A percentile compares a stretch with the other conserved stretches of the same genome.
Conservation (phyloP, 1,140 invertebrate genomes). For the Eufriesea mexicana region DNA sequence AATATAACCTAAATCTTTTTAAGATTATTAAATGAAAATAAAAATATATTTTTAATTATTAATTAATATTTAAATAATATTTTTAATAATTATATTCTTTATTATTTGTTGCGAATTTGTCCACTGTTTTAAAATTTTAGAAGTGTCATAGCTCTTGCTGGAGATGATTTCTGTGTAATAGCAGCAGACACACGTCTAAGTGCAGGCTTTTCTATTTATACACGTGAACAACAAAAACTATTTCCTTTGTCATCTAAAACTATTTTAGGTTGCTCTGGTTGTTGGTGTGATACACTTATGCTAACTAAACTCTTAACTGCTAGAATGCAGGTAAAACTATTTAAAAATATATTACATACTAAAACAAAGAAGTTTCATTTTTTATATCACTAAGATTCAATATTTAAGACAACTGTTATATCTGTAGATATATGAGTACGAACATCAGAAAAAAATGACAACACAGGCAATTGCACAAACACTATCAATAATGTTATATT, state of each 20-base stretch:
- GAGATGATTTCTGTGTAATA: constrained; percentile 86
- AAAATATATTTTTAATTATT: neutral
- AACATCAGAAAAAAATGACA: constrained; percentile 96
- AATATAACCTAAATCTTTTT: constrained; percentile 52
- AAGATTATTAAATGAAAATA: neutral
- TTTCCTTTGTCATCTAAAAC: constrained; percentile 91
- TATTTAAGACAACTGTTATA: neutral
- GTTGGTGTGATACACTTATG: constrained; percentile 99
- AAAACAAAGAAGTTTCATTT: neutral
- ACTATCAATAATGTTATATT: constrained; percentile 97
- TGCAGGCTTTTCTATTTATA: constrained; percentile 94
- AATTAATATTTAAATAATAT: neutral
- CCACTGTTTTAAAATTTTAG: constrained; percentile 76
- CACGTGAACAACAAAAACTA: constrained; percentile 93
- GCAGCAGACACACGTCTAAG: constrained; percentile 97
- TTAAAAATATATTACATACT: neutral
- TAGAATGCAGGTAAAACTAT: constrained; percentile 88
- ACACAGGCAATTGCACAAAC: constrained; percentile 96
- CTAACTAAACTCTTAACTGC: constrained; percentile 93
- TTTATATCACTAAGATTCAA: neutral
- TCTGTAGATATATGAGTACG: constrained; percentile 95
- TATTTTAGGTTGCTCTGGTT: constrained; percentile 94
- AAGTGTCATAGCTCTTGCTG: constrained; percentile 95
- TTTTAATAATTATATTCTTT: neutral
- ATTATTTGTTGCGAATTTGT: neutral